Conservation (phyloP, 2,113 vertebrate species). For the Cyprinus carpio region DNA sequence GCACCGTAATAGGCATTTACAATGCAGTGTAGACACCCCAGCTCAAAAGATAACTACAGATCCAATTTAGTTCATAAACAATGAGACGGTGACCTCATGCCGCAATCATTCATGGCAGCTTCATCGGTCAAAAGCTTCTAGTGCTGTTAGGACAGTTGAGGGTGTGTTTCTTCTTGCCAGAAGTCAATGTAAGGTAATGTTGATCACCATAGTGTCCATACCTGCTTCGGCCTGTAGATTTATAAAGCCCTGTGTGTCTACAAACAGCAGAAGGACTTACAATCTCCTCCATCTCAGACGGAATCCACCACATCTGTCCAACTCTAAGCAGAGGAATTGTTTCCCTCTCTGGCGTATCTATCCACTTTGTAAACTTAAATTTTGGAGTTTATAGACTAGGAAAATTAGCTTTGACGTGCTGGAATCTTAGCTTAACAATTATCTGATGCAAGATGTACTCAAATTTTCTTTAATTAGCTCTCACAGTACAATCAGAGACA, state of each 20-base stretch:
- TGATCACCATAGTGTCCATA: conserved; percentile 47
- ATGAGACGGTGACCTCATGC: conserved; percentile 53
- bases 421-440: conserved; percentile 21
- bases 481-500: conserved; percentile 40
- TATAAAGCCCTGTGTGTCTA: conserved; percentile 57
- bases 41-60: conserved; percentile 45
- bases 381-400: conserved; percentile 2
- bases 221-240: conserved; percentile 59
- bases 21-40: conserved; percentile 23
- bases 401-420: conserved; percentile 16
- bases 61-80: conserved; percentile 39
- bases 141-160: neutral
- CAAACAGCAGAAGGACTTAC: conserved; percentile 61
- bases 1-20: conserved; percentile 20
- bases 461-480: conserved; percentile 47
- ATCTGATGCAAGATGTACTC: conserved; percentile 36
- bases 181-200: conserved; percentile 25
- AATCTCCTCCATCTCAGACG: conserved; percentile 21
- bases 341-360: conserved; percentile 4
- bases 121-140: conserved; percentile 51
- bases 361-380: neutral
- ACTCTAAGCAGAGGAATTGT: neutral
- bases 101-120: conserved; percentile 49
- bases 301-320: conserved; percentile 2
- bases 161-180: neutral